A percentile compares a stretch with the other conserved stretches of the same genome.
phyloP scores from a whole-genome alignment of 2,888 invertebrate genomes.

The Stomorhina lunata region DNA sequence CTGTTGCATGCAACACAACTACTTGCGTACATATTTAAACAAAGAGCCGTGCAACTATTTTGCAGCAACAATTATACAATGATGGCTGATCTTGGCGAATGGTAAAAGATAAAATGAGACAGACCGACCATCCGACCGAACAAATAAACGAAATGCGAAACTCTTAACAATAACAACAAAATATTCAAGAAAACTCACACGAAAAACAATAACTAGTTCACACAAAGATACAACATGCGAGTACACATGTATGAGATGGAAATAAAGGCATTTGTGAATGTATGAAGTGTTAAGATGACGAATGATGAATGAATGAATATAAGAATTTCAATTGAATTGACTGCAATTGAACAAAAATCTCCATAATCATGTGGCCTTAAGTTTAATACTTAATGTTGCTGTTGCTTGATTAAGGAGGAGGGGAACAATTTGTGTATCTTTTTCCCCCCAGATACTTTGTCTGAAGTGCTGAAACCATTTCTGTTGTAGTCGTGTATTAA shows the following conservation, averaged over 20 bases:
- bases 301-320: slow-evolving; percentile 18
- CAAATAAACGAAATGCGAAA: slow-evolving; percentile 40
- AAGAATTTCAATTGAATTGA: slow-evolving; percentile 11
- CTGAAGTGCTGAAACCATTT: slow-evolving; percentile 11
- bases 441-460: neutral
- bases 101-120: slow-evolving; percentile 63
- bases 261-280: neutral
- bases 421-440: neutral
- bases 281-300: slow-evolving; percentile 29
- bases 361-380: neutral
- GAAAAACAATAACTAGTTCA: neutral
- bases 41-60: slow-evolving; percentile 16
- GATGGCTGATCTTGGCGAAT: slow-evolving; percentile 53
- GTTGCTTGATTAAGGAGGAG: neutral
- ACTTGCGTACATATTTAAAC: neutral
- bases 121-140: slow-evolving; percentile 38
- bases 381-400: neutral
- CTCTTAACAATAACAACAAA: slow-evolving; percentile 61
- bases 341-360: slow-evolving; percentile 5
- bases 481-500: slow-evolving; percentile 17
- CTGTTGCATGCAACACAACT: slow-evolving; percentile 50
- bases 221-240: neutral
- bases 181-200: slow-evolving; percentile 13
- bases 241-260: neutral
- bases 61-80: slow-evolving; percentile 14